Evolutionary conservation across 2,888 invertebrate genomes (phyloP).

Genomic region (Lordiphosa fenestrarum): DNA sequence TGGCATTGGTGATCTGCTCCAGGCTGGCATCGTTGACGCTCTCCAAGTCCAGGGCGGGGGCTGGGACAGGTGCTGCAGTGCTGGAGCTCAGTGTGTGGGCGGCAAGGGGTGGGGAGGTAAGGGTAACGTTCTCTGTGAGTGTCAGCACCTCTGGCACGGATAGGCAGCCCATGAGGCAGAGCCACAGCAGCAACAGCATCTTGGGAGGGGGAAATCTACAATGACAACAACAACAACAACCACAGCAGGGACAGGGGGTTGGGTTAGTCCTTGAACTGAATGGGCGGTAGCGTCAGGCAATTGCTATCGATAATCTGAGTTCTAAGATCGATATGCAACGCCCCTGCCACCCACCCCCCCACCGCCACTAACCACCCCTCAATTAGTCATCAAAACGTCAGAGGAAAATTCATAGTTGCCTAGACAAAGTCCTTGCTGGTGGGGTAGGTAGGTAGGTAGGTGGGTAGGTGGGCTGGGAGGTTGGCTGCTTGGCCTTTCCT

Average conservation of each 20-base stretch:
- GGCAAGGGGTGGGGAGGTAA: slow-evolving; percentile 11
- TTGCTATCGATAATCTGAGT: slow-evolving; percentile 58
- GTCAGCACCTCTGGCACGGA: slow-evolving; percentile 25
- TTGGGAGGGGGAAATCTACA: slow-evolving; percentile 17
- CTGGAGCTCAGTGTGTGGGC: slow-evolving; percentile 31
- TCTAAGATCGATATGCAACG: slow-evolving; percentile 51
- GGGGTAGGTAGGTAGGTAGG: slow-evolving; percentile 3
- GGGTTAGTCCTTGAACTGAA: not conserved
- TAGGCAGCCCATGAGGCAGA: slow-evolving; percentile 26
- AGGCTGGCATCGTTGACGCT: slow-evolving; percentile 48
- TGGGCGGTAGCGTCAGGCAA: slow-evolving; percentile 35
- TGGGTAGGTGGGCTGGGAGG: not conserved
- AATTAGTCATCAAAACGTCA: slow-evolving; percentile 29
- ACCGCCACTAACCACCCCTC: not conserved
- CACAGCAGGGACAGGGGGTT: too few species aligned
- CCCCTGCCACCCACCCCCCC: too few species aligned
- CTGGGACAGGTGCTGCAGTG: slow-evolving; percentile 37
- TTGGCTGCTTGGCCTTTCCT: not conserved
- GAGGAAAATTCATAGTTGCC: slow-evolving; percentile 6
- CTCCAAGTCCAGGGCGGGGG: slow-evolving; percentile 34
- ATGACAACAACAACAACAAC: not conserved
- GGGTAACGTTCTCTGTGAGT: slow-evolving; percentile 57
- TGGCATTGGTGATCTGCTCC: slow-evolving; percentile 26
- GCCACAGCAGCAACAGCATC: slow-evolving; percentile 47
- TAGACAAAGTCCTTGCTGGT: slow-evolving; percentile 6